Evolutionary conservation across 2,113 vertebrate species (phyloP).

Genomic region (Felis catus): DNA sequence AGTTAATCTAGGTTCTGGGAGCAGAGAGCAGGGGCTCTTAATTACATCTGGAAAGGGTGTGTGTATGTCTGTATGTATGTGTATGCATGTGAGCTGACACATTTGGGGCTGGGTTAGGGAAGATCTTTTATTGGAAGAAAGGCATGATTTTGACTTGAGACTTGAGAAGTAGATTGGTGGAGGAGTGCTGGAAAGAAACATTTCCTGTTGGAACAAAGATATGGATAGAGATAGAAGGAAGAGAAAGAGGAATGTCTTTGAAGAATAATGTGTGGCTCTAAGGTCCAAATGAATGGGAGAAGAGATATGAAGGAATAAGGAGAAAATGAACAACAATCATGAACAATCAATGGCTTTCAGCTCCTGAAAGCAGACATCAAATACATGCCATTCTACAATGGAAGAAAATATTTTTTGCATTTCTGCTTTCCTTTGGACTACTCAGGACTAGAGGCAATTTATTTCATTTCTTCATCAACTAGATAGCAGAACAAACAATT

Average conservation of each 20-base stretch:
- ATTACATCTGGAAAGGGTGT: neutral
- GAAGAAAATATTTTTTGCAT: neutral
- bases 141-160: neutral
- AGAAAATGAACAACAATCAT: neutral
- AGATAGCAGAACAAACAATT: neutral
- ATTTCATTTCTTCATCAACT: neutral
- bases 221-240: neutral
- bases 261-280: neutral
- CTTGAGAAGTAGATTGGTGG: neutral
- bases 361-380: neutral
- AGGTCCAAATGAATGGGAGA: neutral
- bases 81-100: rapidly evolving
- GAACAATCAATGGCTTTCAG: neutral
- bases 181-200: neutral
- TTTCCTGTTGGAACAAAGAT: neutral
- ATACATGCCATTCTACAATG: neutral
- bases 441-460: neutral
- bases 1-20: neutral
- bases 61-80: neutral
- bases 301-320: neutral
- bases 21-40: neutral
- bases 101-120: neutral
- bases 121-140: neutral
- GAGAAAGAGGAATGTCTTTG: neutral
- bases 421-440: neutral